Conservation (phyloP, 2,113 vertebrate genomes). For the Urocynchramus pylzowi region DNA sequence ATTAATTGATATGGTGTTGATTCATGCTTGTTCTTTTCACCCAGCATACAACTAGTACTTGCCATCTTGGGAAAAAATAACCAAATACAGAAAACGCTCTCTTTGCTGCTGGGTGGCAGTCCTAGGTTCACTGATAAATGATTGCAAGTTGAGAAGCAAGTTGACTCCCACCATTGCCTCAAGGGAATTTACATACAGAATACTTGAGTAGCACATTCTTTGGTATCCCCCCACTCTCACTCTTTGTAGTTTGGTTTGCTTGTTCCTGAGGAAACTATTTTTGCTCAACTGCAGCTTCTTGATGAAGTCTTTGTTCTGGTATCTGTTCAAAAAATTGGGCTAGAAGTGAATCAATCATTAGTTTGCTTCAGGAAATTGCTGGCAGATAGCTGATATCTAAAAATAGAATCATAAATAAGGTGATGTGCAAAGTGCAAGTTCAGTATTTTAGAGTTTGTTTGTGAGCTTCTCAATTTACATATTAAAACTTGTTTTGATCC, state of each 20-base stretch:
- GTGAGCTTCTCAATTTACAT: neutral
- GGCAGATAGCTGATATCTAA: neutral
- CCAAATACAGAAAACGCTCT: neutral
- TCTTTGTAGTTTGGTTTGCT: neutral
- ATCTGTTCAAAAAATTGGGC: neutral
- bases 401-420: neutral
- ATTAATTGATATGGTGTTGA: neutral
- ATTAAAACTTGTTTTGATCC: neutral
- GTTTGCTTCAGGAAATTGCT: neutral
- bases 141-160: neutral
- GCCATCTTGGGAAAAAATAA: neutral
- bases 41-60: neutral
- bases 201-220: neutral
- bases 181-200: neutral
- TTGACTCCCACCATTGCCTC: neutral
- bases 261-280: neutral
- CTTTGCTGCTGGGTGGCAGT: neutral
- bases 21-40: neutral
- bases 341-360: neutral
- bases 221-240: neutral
- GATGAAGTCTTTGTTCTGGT: neutral
- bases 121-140: neutral
- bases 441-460: neutral
- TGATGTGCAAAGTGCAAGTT: neutral
- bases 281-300: neutral